These are phyloP conservation scores for Campylorhamphus procurvoides DNA, from an alignment of 2,113 vertebrate species.

Conservation along the genomic window DNA sequence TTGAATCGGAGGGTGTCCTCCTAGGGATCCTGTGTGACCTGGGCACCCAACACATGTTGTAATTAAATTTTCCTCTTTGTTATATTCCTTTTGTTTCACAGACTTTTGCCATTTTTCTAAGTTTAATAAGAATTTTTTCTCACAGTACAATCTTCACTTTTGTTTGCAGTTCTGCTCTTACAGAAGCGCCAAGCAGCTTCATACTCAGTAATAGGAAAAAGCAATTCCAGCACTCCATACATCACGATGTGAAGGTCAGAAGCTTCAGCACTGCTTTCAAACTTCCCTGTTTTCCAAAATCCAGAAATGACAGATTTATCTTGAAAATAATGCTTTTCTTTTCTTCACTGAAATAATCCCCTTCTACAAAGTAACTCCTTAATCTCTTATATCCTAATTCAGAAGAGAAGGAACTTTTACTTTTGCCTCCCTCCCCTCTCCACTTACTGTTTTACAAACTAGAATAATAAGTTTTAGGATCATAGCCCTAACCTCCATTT, in stretches of 20 bases:
- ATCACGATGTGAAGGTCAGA: not conserved
- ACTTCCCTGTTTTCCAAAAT: not conserved
- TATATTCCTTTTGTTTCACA: no score
- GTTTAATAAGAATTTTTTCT: no score
- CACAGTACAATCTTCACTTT: not conserved
- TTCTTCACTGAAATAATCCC: not conserved
- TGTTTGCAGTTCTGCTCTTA: not conserved
- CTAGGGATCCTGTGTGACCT: no score
- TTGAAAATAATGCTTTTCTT: not conserved
- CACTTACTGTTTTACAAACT: not conserved
- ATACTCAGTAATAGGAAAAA: not conserved
- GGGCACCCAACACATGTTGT: no score
- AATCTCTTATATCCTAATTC: not conserved
- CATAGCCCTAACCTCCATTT: not conserved
- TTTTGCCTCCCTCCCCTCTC: not conserved
- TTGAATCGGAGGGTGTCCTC: no score
- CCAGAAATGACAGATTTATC: not conserved
- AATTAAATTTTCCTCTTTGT: no score
- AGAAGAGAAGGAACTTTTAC: not conserved
- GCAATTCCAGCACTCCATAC: rapidly evolving
- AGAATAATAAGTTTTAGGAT: not conserved
- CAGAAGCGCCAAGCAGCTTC: not conserved
- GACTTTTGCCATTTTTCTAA: no score
- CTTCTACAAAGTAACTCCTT: not conserved
- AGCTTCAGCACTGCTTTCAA: not conserved